Evolutionary conservation across 2,797 vertebrate genomes (phyloP), one percentile per base, ranked within the genome.

Genomic region (Cuniculus paca): DNA sequence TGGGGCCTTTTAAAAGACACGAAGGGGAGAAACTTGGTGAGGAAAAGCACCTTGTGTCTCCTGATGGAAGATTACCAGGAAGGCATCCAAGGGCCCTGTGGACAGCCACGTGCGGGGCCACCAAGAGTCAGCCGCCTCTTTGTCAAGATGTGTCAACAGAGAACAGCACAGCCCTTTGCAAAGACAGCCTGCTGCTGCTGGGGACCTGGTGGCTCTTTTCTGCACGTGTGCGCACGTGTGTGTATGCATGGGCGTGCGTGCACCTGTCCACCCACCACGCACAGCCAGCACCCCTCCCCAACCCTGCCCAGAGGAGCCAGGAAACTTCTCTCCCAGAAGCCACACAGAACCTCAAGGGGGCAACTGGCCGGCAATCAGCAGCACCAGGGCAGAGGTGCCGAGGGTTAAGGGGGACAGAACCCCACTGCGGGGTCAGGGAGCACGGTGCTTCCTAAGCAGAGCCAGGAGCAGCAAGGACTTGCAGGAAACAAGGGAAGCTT

Each of bases 321-420:
- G 42, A 83, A 97, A 97, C 88, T 97, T 97, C 90, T 78, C 96
- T 96, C 87, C 34, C 20, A 7, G 91, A 93, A 96, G 52, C 39
- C 12, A 6, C 0, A 14, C 2, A 0, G 70, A 54, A 4, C 42
- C 36, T 36, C 54, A 48, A 60, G 1, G 61, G 88, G 70, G 17
- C 16, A 0, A 19, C 54, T 0, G 10, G 34, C 80, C 0, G 1
- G 0, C 4, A 17, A 42, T 70, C 31, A 58, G 36, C 39, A 39
- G 48, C 39, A 8, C 42, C 42, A 1, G 20, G 60, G 36, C 42
- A 61, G 56, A 48, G 61, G 5, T 42, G 48, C n/a, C 0, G 26
- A 36, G 90, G 65, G 20, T 0, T 5, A 12, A 75, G 78, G 11
- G 12, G 5, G 2, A 0, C 19, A 6, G 19, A 36, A 19, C 26